Base-by-base conservation (phyloP, 2,888 invertebrate genomes). In the Odontothrips loti region DNA sequence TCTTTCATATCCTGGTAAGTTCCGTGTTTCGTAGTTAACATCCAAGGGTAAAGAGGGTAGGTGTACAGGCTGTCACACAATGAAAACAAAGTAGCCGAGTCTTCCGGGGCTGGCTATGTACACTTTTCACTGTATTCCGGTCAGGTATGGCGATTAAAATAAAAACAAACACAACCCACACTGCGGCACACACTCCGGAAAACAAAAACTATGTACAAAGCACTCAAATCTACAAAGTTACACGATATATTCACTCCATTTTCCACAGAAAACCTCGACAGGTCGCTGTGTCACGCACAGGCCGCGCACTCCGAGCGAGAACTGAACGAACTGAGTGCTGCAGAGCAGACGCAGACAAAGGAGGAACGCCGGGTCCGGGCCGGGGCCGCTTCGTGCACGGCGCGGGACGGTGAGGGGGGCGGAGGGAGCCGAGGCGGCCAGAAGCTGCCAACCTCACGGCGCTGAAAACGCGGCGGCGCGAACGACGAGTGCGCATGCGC, bases 1-100 rank as follows among this genome's bases (percentile, higher is more conserved):
- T 92, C 92, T 91, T 91, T 92, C 92, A 93, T 93, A 90, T 92
- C 92, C 87, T 85, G 85, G 89, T 83, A 85, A 81, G 80, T 82
- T 47, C 81, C 75, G 81, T 80, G 82, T 83, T 82, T 81, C 82
- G 80, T 8, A 23, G 63, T 48, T 51, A 51, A 51, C 48, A 80
- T 58, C 48, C 80, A 48, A 48, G 47, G 27, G 11, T 20, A 80
- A 51, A 80, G 51, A 48, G 20, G 58, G 34, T 10, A 20, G 29
- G 68, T 75, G 80, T 23, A n/a, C 48, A 51, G 63, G 80, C 75
- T 43, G 43, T 47, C 34, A 47, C 75, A 80, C 51, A 43, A 80
- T 47, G 47, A 34, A 80, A 80, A 80, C 68, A 34, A 80, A 34
- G 48, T 75, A 58, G 17, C 75, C 75, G 51, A 78, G 34, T 80